Evolutionary conservation across 2,888 invertebrate species (phyloP).

Genomic region (Drosophila robusta): DNA sequence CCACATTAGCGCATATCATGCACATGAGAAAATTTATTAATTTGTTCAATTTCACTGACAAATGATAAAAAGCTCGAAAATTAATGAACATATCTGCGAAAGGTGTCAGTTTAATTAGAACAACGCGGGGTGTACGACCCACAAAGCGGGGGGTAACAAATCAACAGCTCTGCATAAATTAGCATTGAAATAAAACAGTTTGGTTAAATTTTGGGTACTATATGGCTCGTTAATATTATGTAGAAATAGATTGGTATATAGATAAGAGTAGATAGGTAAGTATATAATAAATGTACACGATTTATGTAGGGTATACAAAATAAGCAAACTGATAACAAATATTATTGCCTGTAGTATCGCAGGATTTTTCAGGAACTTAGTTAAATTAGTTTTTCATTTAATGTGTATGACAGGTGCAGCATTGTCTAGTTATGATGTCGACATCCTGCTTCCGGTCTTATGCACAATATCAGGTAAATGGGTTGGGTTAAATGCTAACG

Average conservation of each 20-base stretch:
- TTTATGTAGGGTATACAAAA: background rate
- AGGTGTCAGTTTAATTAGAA: slow-evolving; percentile 77
- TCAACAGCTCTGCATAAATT: slow-evolving; percentile 48
- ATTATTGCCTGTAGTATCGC: background rate
- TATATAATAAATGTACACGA: background rate
- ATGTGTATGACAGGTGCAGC: slow-evolving; percentile 1
- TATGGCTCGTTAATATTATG: slow-evolving; percentile 29
- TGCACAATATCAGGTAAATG: background rate
- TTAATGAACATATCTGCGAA: slow-evolving; percentile 60
- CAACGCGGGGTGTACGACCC: slow-evolving; percentile 31
- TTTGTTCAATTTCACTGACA: slow-evolving; percentile 76
- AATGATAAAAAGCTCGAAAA: slow-evolving; percentile 78
- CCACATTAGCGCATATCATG: slow-evolving; percentile 67
- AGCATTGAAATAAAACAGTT: slow-evolving; percentile 21
- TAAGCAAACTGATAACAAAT: background rate
- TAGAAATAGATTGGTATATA: slow-evolving; percentile 3
- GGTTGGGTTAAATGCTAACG: no score
- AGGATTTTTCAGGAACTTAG: background rate
- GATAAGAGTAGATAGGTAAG: no score
- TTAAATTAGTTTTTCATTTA: no score
- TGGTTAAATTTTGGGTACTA: slow-evolving; percentile 1
- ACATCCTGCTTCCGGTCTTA: background rate
- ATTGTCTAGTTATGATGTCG: background rate
- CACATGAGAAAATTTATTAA: slow-evolving; percentile 70
- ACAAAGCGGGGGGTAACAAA: slow-evolving; percentile 6